Evolutionary conservation across 2,888 invertebrate species (phyloP).

Genomic region (Tubulanus polymorphus): DNA sequence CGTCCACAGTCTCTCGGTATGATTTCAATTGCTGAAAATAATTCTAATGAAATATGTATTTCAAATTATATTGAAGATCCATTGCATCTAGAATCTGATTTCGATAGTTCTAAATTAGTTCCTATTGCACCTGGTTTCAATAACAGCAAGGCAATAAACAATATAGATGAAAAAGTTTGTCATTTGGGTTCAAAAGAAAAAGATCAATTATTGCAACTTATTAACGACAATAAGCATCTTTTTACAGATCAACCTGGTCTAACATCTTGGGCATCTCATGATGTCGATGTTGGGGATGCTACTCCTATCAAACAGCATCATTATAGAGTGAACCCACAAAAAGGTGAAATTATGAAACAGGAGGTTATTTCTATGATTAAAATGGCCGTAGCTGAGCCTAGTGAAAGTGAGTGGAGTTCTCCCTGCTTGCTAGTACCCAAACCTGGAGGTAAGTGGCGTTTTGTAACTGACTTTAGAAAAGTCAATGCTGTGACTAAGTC

Average conservation of each 20-base stretch:
- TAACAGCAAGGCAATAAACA: too few species aligned
- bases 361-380: conserved; percentile 24
- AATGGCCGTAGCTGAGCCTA: conserved; percentile 25
- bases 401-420: conserved; percentile 24
- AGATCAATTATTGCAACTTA: not conserved
- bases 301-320: conserved; percentile 10
- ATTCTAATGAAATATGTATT: too few species aligned
- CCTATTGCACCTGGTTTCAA: not conserved
- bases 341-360: conserved; percentile 7
- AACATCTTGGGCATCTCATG: conserved; percentile 2
- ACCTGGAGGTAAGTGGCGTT: conserved; percentile 7
- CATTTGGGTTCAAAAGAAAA: too few species aligned
- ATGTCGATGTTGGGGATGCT: conserved; percentile 10
- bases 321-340: conserved; percentile 11
- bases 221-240: not conserved
- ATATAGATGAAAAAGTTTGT: too few species aligned
- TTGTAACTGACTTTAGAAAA: conserved; percentile 25
- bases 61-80: too few species aligned
- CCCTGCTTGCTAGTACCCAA: conserved; percentile 15
- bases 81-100: too few species aligned
- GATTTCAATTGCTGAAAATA: too few species aligned
- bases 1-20: too few species aligned
- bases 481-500: conserved; percentile 24
- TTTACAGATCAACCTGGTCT: conserved; percentile 9
- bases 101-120: not conserved